These are phyloP conservation scores for Sipha maydis DNA, from an alignment of 2,888 invertebrate species.

Conservation along the genomic window DNA sequence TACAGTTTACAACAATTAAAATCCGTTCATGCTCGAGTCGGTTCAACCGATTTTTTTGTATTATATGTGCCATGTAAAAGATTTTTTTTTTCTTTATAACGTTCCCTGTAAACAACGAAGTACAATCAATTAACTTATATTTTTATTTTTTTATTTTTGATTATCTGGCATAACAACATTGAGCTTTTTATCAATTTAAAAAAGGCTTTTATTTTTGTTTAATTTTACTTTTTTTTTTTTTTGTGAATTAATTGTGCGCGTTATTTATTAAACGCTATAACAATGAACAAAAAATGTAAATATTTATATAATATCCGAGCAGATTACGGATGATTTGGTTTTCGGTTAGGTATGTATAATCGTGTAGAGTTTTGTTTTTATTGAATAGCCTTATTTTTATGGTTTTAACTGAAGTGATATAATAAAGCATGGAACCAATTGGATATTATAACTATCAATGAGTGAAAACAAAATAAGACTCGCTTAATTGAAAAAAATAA, in stretches of 20 bases:
- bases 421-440: not conserved
- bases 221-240: not conserved
- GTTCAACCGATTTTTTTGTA: too few relatives aligned
- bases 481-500: too few relatives aligned
- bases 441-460: too few relatives aligned
- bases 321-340: not conserved
- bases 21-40: too few relatives aligned
- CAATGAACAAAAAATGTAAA: constrained; percentile 10
- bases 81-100: not conserved
- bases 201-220: constrained; percentile 33
- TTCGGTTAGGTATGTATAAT: not conserved
- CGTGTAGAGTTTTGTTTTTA: not conserved
- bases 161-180: constrained; percentile 27
- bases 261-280: constrained; percentile 8
- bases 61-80: not conserved
- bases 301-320: constrained; percentile 4
- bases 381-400: not conserved
- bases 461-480: too few relatives aligned
- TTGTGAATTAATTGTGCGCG: not conserved
- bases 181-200: not conserved
- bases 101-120: not conserved
- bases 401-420: not conserved
- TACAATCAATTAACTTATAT: constrained; percentile 3
- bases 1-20: too few relatives aligned
- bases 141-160: constrained; percentile 33